Percentiles rank a stretch among this genome's conserved stretches.
Evolutionary conservation across 2,797 vertebrate genomes (phyloP).

Genomic region (Phoxinus dragarum): DNA sequence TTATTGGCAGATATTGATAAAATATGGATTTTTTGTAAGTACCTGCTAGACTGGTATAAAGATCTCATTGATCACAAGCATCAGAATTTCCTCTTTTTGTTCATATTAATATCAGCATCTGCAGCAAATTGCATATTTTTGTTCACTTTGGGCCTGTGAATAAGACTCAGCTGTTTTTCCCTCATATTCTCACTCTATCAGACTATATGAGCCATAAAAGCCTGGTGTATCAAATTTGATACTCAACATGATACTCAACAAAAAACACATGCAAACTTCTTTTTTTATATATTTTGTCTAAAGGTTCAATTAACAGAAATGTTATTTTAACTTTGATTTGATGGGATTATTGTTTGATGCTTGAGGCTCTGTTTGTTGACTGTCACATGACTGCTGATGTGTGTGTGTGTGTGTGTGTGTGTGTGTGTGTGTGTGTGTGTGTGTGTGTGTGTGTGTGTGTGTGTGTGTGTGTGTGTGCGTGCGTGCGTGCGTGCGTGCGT

Average conservation of each 20-base stretch:
- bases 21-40: not conserved
- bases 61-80: not conserved
- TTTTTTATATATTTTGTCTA: not conserved
- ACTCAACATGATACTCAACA: too few species aligned
- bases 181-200: constrained; percentile 66
- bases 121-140: too few species aligned
- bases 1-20: not conserved
- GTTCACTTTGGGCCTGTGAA: not conserved
- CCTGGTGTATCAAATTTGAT: not conserved
- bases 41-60: not conserved
- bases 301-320: not conserved
- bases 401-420: not conserved
- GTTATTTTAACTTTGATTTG: not conserved
- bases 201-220: not conserved
- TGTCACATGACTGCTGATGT: not conserved
- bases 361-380: not conserved
- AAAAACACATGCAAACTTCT: too few species aligned
- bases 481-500: too few species aligned
- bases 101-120: not conserved
- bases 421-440: not conserved
- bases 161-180: not conserved
- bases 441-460: not conserved
- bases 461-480: too few species aligned
- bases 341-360: not conserved
- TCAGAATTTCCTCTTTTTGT: not conserved